Evolutionary conservation across 2,113 vertebrate species (phyloP).

Genomic region (Zingel zingel): DNA sequence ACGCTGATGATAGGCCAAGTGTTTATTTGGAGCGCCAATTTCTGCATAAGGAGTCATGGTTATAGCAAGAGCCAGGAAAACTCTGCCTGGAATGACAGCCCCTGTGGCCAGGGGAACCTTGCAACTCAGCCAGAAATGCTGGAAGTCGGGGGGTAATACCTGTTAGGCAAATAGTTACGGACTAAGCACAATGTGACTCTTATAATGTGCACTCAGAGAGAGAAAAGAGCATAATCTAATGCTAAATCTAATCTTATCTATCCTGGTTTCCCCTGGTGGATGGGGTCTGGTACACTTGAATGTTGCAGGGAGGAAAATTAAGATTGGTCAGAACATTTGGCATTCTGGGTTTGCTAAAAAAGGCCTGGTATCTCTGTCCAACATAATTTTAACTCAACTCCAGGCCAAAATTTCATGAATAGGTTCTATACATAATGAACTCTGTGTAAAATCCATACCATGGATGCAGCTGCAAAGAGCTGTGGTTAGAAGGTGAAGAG

Average conservation of each 20-base stretch:
- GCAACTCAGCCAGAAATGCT: slow-evolving; percentile 2
- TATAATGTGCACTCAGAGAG: neutral
- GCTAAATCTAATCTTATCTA: neutral
- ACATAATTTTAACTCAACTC: neutral
- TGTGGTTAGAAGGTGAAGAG: slow-evolving; percentile 1
- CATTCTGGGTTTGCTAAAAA: neutral
- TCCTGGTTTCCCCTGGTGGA: neutral
- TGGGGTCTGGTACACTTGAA: neutral
- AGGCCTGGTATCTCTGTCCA: neutral
- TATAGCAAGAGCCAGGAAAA: neutral
- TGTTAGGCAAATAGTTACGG: neutral
- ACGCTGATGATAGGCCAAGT: slow-evolving; percentile 6
- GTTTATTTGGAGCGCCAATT: slow-evolving; percentile 6
- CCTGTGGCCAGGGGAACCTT: neutral
- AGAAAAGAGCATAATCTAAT: neutral
- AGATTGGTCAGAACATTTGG: neutral
- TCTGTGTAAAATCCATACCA: neutral
- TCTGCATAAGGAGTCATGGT: slow-evolving; percentile 4
- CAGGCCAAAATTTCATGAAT: neutral
- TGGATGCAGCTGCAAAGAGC: neutral
- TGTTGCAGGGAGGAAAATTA: neutral
- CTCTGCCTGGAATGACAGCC: neutral
- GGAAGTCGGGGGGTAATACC: neutral
- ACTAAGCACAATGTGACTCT: neutral
- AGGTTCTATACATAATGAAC: neutral